These are phyloP conservation scores for Cydia splendana DNA, from an alignment of 1,140 invertebrate species.

Conservation along the genomic window DNA sequence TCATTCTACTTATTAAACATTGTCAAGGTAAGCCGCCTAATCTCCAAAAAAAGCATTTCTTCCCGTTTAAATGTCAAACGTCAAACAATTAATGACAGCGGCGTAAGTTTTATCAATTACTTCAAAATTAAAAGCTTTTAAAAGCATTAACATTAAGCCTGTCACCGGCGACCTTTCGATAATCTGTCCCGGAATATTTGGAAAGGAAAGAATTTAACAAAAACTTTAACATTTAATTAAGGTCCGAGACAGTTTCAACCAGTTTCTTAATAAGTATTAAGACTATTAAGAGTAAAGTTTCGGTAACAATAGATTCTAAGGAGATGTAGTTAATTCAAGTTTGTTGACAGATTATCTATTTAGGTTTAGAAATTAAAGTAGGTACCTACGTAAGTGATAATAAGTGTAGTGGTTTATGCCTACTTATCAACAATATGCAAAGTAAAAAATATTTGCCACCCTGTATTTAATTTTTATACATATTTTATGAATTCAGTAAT, in stretches of 20 bases:
- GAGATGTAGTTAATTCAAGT: not conserved
- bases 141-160: conserved; percentile 23
- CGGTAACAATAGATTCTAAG: conserved; percentile 7
- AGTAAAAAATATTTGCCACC: too few relatives aligned
- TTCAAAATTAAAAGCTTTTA: conserved; percentile 27
- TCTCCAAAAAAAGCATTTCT: not conserved
- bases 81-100: conserved; percentile 10
- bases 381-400: too few relatives aligned
- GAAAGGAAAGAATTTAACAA: conserved; percentile 25
- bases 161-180: conserved; percentile 2
- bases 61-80: not conserved
- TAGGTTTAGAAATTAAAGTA: too few relatives aligned
- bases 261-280: not conserved
- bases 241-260: not conserved
- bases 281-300: not conserved
- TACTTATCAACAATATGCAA: too few relatives aligned
- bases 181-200: conserved; percentile 18
- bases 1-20: not conserved
- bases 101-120: conserved; percentile 6
- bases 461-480: too few relatives aligned
- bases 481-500: too few relatives aligned
- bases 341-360: not conserved
- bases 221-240: conserved; percentile 24
- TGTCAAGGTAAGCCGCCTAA: not conserved
- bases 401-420: too few relatives aligned